Evolutionary conservation across 2,113 vertebrate genomes (phyloP).

Genomic region (Gambusia holbrooki): DNA sequence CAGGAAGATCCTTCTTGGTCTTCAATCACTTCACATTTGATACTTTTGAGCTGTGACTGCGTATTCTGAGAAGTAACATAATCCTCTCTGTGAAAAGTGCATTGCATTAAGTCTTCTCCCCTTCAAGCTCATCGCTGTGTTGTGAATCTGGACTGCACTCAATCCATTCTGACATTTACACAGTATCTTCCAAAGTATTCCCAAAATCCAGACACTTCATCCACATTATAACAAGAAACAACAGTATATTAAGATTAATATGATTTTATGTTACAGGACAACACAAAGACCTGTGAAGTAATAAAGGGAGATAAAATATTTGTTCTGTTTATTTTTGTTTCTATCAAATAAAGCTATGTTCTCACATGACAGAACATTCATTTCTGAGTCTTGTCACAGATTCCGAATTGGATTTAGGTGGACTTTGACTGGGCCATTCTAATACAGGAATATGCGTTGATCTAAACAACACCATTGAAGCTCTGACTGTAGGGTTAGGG

Average conservation of each 20-base stretch:
- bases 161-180: neutral
- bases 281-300: too few relatives aligned
- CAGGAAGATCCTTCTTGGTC: neutral
- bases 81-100: constrained; percentile 16
- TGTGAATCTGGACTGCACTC: neutral
- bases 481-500: too few relatives aligned
- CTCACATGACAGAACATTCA: neutral
- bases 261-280: neutral
- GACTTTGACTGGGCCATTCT: neutral
- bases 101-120: neutral
- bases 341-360: neutral
- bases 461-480: neutral
- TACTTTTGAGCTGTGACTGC: neutral
- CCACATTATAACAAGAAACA: neutral
- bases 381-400: neutral
- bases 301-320: neutral
- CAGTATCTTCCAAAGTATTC: neutral
- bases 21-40: neutral
- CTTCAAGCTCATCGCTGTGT: neutral
- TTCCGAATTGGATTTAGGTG: neutral
- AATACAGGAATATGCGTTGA: neutral
- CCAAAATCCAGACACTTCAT: neutral
- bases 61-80: constrained; percentile 17
- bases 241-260: neutral
- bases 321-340: neutral